phyloP scores from a whole-genome alignment of 2,113 vertebrate species.

The Oceanodroma tethys region DNA sequence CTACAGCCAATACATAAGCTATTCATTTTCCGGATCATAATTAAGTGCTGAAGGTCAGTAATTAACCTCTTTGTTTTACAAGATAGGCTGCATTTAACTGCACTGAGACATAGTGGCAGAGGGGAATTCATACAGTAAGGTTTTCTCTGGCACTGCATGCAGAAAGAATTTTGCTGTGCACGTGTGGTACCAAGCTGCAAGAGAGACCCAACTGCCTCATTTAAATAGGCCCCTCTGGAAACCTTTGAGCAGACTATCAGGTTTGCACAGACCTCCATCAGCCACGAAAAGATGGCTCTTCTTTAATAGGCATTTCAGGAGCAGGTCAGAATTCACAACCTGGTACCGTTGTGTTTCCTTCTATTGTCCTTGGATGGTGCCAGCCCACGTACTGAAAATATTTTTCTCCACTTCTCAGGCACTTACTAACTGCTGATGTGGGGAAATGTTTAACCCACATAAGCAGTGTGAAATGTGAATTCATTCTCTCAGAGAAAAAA shows the following conservation, averaged over 20 bases:
- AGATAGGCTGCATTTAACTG: neutral
- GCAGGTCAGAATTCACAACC: neutral
- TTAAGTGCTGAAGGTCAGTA: neutral
- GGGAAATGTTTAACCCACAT: neutral
- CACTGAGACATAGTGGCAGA: neutral
- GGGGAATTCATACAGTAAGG: neutral
- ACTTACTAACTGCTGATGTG: neutral
- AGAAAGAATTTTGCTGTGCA: neutral
- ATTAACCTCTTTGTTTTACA: neutral
- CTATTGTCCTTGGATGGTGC: neutral
- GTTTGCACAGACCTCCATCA: neutral
- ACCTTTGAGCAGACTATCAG: neutral
- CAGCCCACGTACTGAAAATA: neutral
- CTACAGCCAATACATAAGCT: neutral
- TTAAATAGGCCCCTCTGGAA: neutral
- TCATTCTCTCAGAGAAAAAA: neutral
- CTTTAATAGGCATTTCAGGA: neutral
- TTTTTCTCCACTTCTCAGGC: neutral
- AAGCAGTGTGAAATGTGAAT: neutral
- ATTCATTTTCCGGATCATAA: neutral
- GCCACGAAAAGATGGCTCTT: neutral
- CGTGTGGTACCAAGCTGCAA: neutral
- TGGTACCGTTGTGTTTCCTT: neutral
- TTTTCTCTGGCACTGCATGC: neutral
- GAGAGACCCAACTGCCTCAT: neutral